phyloP scores from a whole-genome alignment of 2,888 invertebrate genomes.

The Dendrolimus pini region DNA sequence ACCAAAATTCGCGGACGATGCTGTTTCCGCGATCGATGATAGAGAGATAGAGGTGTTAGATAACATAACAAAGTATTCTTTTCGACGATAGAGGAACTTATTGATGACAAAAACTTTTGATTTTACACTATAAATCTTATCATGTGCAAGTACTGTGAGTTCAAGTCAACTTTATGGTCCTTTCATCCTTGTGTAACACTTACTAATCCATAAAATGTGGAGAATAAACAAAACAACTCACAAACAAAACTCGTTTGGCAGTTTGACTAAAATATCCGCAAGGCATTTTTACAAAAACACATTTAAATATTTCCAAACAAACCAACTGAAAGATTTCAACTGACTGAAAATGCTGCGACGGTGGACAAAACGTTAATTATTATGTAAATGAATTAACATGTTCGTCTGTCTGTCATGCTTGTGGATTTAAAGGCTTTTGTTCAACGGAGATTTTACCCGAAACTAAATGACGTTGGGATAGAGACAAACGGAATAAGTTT shows the following conservation, averaged over 20 bases:
- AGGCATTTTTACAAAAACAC: conserved; percentile 39
- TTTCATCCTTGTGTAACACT: too few relatives aligned
- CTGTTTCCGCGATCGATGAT: too few relatives aligned
- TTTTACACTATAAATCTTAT: too few relatives aligned
- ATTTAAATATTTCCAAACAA: conserved; percentile 9
- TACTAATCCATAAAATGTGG: too few relatives aligned
- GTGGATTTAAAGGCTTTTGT: conserved; percentile 41
- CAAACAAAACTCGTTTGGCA: conserved; percentile 48
- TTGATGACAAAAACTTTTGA: too few relatives aligned
- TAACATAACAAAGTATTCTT: too few relatives aligned
- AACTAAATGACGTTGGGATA: conserved; percentile 25
- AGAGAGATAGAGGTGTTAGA: too few relatives aligned
- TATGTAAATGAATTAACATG: conserved; percentile 62
- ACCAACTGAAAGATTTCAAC: conserved; percentile 8
- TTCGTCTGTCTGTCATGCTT: conserved; percentile 49
- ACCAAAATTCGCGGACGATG: too few relatives aligned
- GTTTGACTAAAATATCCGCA: conserved; percentile 63
- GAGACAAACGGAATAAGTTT: conserved; percentile 6
- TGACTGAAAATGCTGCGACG: conserved; percentile 5
- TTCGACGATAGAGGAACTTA: too few relatives aligned
- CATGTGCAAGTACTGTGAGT: too few relatives aligned
- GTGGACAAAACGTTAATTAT: conserved; percentile 35
- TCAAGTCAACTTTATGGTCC: too few relatives aligned
- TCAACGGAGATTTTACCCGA: conserved; percentile 19
- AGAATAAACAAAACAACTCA: conserved; percentile 29